phyloP scores from a whole-genome alignment of 2,113 vertebrate genomes.

The Silurus meridionalis region DNA sequence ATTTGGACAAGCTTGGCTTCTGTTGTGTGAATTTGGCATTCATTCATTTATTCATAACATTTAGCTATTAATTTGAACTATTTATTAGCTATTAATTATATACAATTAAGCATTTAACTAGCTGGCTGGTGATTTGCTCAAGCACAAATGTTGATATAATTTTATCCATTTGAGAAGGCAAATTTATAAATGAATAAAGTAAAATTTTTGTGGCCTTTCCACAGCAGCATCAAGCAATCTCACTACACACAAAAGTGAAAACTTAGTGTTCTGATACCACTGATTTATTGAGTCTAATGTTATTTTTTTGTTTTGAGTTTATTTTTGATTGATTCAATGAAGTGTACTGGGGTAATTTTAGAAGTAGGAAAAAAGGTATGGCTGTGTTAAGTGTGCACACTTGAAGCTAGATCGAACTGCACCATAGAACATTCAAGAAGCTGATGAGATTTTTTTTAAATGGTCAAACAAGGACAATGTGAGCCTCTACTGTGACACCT shows the following conservation, averaged over 20 bases:
- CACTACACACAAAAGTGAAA: background rate
- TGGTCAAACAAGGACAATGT: slow-evolving; percentile 45
- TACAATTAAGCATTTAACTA: background rate
- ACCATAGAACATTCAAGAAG: slow-evolving; percentile 17
- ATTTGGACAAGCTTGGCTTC: background rate
- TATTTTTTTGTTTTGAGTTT: background rate
- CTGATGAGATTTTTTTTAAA: slow-evolving; percentile 3
- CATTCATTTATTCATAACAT: too few relatives aligned
- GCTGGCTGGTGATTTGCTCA: background rate
- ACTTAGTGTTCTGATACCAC: background rate
- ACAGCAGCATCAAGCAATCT: background rate
- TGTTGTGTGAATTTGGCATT: background rate
- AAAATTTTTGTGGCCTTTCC: background rate
- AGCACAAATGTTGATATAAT: background rate
- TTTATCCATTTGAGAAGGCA: background rate
- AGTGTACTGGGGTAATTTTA: background rate
- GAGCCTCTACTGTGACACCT: slow-evolving; percentile 85
- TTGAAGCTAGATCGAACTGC: background rate
- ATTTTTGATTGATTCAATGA: background rate
- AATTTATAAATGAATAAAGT: background rate
- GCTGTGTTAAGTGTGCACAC: background rate
- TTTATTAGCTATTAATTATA: too few relatives aligned
- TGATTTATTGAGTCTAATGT: background rate
- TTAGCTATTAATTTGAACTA: too few relatives aligned
- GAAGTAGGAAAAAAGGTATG: background rate